Evolutionary conservation across 1,140 invertebrate genomes (phyloP).

Genomic region (Formica exsecta): DNA sequence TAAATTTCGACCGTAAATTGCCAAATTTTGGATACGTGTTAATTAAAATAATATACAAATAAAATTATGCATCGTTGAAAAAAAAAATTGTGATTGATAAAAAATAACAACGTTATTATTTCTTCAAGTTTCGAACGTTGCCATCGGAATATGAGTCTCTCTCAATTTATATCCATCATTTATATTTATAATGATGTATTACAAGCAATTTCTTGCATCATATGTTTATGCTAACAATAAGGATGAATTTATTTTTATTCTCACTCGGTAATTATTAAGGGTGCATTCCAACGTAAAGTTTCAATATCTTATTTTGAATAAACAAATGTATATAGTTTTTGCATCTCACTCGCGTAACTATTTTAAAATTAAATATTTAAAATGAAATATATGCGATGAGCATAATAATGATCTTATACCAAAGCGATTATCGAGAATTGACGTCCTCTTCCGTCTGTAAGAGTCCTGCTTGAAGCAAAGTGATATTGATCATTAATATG

Average conservation of each 20-base stretch:
- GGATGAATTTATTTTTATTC: not conserved
- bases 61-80: not conserved
- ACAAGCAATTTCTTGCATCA: not conserved
- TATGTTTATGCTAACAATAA: too few species aligned
- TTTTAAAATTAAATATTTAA: not conserved
- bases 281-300: not conserved
- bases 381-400: not conserved
- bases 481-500: too few species aligned
- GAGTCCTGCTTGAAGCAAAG: not conserved
- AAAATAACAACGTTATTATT: not conserved
- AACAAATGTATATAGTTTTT: not conserved
- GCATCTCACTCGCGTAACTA: not conserved
- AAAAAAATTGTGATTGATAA: too few species aligned
- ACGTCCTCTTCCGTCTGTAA: not conserved
- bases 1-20: too few species aligned
- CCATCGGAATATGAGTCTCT: not conserved
- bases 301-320: too few species aligned
- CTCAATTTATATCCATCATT: not conserved
- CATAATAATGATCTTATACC: not conserved
- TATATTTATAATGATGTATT: conserved; percentile 15
- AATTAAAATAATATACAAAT: not conserved
- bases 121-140: too few species aligned
- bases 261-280: conserved; percentile 4
- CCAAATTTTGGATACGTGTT: not conserved
- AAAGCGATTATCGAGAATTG: not conserved